Evolutionary conservation across 2,797 vertebrate species (phyloP).

Genomic region (Poecilia picta): DNA sequence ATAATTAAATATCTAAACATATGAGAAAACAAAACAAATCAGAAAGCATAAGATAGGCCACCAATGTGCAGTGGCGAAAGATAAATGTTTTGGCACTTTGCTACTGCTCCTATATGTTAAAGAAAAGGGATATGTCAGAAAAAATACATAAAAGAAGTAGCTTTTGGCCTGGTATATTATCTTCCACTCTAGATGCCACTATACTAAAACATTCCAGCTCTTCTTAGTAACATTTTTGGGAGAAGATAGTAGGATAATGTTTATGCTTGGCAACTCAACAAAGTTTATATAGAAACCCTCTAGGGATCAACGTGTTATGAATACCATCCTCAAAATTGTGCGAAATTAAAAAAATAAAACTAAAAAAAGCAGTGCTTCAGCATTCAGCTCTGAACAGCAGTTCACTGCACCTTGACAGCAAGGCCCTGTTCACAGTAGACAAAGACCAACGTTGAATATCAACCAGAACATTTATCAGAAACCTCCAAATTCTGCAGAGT

Average conservation of each 20-base stretch:
- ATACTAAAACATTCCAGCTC: slow-evolving; percentile 39
- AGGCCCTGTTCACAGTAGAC: background rate
- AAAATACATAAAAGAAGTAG: slow-evolving; percentile 56
- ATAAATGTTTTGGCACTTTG: slow-evolving; percentile 74
- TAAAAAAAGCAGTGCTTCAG: slow-evolving; percentile 46
- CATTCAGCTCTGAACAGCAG: background rate
- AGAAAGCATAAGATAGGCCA: slow-evolving; percentile 61
- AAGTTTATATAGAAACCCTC: slow-evolving; percentile 36
- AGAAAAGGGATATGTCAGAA: slow-evolving; percentile 63
- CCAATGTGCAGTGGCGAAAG: slow-evolving; percentile 70
- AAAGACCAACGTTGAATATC: background rate
- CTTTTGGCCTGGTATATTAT: slow-evolving; percentile 61
- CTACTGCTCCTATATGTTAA: slow-evolving; percentile 55
- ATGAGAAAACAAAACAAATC: slow-evolving; percentile 34
- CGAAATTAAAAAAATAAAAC: slow-evolving; percentile 41
- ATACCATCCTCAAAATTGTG: slow-evolving; percentile 36
- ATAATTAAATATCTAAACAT: slow-evolving; percentile 70
- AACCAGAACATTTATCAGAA: background rate
- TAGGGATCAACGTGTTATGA: slow-evolving; percentile 32
- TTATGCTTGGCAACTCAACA: slow-evolving; percentile 52
- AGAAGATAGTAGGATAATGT: slow-evolving; percentile 46
- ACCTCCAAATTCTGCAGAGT: background rate
- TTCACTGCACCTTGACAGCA: slow-evolving; percentile 44
- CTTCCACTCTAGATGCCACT: slow-evolving; percentile 35
- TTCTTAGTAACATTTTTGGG: slow-evolving; percentile 28